Evolutionary conservation across 2,888 invertebrate species (phyloP).

Genomic region (Didymodactylos carnosus): DNA sequence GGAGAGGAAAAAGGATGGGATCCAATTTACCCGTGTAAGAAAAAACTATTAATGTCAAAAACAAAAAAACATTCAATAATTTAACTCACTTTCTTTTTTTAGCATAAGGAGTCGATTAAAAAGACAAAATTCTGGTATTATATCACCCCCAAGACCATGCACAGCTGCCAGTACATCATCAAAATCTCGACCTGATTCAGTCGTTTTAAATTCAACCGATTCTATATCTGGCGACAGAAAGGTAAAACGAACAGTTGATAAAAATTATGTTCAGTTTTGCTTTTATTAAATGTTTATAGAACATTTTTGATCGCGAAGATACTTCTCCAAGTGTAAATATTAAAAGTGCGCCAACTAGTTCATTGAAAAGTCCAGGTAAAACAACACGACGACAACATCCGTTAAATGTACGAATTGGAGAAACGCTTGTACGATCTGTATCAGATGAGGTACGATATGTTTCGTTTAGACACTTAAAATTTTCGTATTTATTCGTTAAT

Average conservation of each 20-base stretch:
- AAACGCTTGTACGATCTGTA: too few relatives aligned
- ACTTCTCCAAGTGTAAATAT: background rate
- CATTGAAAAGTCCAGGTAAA: background rate
- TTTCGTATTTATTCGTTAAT: too few relatives aligned
- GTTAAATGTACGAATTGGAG: background rate
- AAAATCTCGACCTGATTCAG: background rate
- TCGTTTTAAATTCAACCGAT: too few relatives aligned
- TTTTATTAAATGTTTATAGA: background rate
- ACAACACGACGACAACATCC: background rate
- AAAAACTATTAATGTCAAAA: too few relatives aligned
- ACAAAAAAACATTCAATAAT: too few relatives aligned
- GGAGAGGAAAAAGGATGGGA: background rate
- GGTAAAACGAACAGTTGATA: background rate
- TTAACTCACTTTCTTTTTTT: too few relatives aligned
- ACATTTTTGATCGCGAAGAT: too few relatives aligned
- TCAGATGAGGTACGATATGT: too few relatives aligned
- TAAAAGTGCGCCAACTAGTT: background rate
- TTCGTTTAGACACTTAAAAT: too few relatives aligned
- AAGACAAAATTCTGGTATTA: background rate
- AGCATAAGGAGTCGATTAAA: background rate
- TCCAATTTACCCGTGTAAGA: background rate
- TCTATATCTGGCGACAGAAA: background rate
- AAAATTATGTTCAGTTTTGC: background rate
- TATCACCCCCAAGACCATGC: background rate
- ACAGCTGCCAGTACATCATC: background rate